Evolutionary conservation across 1,140 invertebrate genomes (phyloP), one percentile per base, ranked within the genome.

Genomic region (Cydia splendana): DNA sequence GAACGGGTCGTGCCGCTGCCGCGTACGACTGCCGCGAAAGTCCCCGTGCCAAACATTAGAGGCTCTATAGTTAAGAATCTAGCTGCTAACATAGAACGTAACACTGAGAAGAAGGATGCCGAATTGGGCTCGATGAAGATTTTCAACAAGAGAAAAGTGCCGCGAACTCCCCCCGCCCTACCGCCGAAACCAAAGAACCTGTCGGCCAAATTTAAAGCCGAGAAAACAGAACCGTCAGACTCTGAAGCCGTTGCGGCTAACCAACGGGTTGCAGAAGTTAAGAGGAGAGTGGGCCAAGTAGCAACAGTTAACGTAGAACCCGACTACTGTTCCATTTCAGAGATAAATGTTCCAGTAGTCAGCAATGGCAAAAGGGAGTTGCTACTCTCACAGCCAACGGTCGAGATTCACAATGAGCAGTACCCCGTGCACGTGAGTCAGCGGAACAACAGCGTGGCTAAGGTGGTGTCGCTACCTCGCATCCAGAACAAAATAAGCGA

Each of bases 151-250:
- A 93, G 86, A 80, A 95, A 95, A 87, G 94, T 94, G 42, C 92
- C 94, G 79, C 94, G 95, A 84, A 95, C 94, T 65, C 95, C 96
- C 38, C 95, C 96, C 76, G 95, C 95, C 75, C 85, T 96, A 76
- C 95, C 95, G 13, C 96, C 95, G 20, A 96, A 96, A 86, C 96
- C 96, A 80, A 94, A 94, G 88, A 96, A 94, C 94, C 94, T 94
- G 86, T 94, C 89, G 90, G 95, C 93, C 87, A 96, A 94, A 94
- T 94, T 93, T 85, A 95, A 94, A 91, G 88, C 88, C 92, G 84
- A 94, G 83, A 91, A 89, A 84, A 87, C 83, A 86, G 89, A 92
- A 85, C 82, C 88, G 81, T 86, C 91, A 92, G 87, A 95, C 95
- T 86, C 95, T 95, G 81, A 95, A 94, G 92, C 95, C 95, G 80